Evolutionary conservation across 2,888 invertebrate species (phyloP).

Genomic region (Nymphalis urticae): DNA sequence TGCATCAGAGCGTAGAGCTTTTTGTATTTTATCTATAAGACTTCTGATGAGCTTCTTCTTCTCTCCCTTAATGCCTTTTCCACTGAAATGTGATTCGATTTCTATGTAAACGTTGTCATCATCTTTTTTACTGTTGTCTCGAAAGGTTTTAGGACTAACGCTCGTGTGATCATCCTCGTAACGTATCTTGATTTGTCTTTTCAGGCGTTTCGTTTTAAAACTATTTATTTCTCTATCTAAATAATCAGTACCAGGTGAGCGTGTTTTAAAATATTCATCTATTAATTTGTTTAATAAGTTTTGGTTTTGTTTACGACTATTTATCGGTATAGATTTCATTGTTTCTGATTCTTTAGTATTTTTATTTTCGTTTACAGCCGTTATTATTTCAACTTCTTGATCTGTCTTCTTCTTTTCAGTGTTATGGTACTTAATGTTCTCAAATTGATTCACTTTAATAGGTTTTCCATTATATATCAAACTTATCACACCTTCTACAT

Average conservation of each 20-base stretch:
- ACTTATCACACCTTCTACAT: slow-evolving; percentile 57
- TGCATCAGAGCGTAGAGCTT: slow-evolving; percentile 58
- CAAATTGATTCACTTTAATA: slow-evolving; percentile 47
- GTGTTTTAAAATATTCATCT: slow-evolving; percentile 34
- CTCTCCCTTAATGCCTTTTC: slow-evolving; percentile 64
- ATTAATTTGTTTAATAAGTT: slow-evolving; percentile 35
- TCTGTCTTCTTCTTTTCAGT: slow-evolving; percentile 16
- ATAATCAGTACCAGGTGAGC: slow-evolving; percentile 19
- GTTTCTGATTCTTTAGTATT: slow-evolving; percentile 1
- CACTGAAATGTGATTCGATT: slow-evolving; percentile 74
- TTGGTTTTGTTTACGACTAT: slow-evolving; percentile 21
- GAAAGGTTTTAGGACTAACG: slow-evolving; percentile 38
- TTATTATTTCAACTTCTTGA: slow-evolving; percentile 18
- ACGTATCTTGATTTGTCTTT: slow-evolving; percentile 61
- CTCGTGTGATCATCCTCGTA: slow-evolving; percentile 44
- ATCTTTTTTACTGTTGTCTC: slow-evolving; percentile 44
- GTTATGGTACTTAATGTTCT: neutral
- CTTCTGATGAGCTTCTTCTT: slow-evolving; percentile 63
- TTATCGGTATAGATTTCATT: neutral
- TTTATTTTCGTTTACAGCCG: neutral
- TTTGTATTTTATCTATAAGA: slow-evolving; percentile 68
- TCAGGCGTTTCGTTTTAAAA: slow-evolving; percentile 49
- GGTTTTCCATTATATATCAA: slow-evolving; percentile 63
- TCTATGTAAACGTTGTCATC: slow-evolving; percentile 71
- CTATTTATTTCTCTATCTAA: slow-evolving; percentile 24